Base-by-base conservation (phyloP, 2,888 invertebrate genomes). In the Venustoraphidia nigricollis region DNA sequence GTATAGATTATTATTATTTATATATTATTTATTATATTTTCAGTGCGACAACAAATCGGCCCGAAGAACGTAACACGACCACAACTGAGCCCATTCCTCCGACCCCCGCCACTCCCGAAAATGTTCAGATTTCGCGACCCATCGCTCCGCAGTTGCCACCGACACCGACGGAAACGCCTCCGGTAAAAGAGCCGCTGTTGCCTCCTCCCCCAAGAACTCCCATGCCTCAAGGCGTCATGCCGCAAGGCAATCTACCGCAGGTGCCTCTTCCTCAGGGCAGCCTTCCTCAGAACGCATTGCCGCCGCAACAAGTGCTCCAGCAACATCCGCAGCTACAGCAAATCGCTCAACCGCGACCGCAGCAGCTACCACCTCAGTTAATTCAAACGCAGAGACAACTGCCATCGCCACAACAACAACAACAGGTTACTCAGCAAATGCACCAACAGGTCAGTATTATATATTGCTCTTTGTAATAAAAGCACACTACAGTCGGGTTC, bases 351-450 rank as follows among this genome's bases (percentile, higher is more conserved):
- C 48, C 52, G 17, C 52, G 51, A 9, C 53, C 52, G 1, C 54
- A 51, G n/a, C 53, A 49, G 38, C 50, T 50, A 38, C 50, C 58
- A n/a, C 53, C 59, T 9, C 27, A 42, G 34, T 36, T 42, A 14
- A 42, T 42, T 41, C 41, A 47, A 41, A 34, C 34, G 9, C 44
- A 46, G 47, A 42, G 42, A 36, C 42, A 36, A 17, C 38, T 47
- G 34, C 47, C 47, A 9, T 44, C 52, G 1, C 55, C 55, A 8
- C 58, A 55, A 36, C 50, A 57, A 44, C 59, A 68, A 47, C 65
- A 69, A 39, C 71, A 71, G 54, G 63, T 71, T 46, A 71, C 73
- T 54, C 73, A 73, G 52, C 73, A 75, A 55, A 71, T 73, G 71
- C 65, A 73, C 54, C 71, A 71, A 49, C 73, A 74, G 58, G 66